Conservation (phyloP, 64 coral and sea anemone genomes). For the Montipora capricornis region DNA sequence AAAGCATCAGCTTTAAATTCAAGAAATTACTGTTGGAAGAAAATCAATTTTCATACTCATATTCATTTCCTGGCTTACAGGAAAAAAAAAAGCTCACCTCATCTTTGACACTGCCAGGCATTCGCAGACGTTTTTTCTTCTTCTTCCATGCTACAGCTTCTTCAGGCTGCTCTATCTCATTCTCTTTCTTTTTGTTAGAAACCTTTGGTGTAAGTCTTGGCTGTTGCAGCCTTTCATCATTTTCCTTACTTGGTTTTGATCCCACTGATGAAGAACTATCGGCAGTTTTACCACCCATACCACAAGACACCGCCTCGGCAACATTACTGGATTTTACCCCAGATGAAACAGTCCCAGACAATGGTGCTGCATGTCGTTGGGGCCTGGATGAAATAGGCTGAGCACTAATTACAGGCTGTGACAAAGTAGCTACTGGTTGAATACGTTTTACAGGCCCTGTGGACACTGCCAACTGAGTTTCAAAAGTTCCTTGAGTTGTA, state of each 20-base stretch:
- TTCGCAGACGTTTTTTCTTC: slow-evolving; percentile 77
- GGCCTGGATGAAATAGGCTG: background rate
- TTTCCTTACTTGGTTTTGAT: slow-evolving; percentile 13
- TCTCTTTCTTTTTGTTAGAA: slow-evolving; percentile 45
- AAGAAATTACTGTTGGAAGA: too few species aligned
- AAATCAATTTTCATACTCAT: too few species aligned
- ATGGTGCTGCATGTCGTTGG: background rate
- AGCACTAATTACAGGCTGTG: background rate
- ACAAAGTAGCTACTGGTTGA: slow-evolving; percentile 28
- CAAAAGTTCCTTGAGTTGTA: slow-evolving; percentile 36
- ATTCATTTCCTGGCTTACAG: too few species aligned
- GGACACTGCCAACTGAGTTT: background rate
- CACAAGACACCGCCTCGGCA: background rate
- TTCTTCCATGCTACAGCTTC: slow-evolving; percentile 64
- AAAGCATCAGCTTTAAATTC: too few species aligned
- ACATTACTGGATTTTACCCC: background rate
- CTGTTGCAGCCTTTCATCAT: slow-evolving; percentile 11
- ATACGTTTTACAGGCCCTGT: background rate
- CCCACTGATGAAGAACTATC: background rate
- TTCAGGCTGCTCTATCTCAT: slow-evolving; percentile 71
- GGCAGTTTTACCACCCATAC: background rate
- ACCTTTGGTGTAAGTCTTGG: background rate
- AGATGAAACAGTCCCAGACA: background rate
- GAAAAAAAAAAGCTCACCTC: slow-evolving; percentile 51
- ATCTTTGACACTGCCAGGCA: slow-evolving; percentile 87